phyloP scores from a whole-genome alignment of 1,140 invertebrate species.

The Camponotus pennsylvanicus region DNA sequence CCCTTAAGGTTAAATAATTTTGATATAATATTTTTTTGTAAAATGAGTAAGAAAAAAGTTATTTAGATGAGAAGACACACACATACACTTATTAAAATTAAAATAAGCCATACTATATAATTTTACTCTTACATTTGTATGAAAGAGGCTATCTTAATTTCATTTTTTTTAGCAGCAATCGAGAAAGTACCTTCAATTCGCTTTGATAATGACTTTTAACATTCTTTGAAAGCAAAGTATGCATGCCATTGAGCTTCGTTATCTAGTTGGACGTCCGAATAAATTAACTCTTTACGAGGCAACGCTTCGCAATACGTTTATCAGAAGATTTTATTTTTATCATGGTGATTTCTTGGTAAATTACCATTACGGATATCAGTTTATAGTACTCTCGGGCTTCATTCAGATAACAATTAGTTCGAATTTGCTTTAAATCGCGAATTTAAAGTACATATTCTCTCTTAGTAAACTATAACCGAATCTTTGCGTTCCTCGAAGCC shows the following conservation, averaged over 20 bases:
- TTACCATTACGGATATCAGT: neutral
- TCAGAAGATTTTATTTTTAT: neutral
- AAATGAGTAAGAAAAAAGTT: no score
- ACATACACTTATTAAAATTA: no score
- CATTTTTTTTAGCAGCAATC: no score
- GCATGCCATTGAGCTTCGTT: neutral
- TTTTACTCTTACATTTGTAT: neutral
- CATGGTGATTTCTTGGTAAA: neutral
- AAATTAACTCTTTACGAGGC: conserved; percentile 7
- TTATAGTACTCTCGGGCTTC: neutral
- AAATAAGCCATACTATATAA: no score
- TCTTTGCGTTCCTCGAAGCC: neutral
- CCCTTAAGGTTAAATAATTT: no score
- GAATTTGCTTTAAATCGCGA: conserved; percentile 9
- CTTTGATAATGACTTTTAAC: neutral
- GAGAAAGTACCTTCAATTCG: neutral
- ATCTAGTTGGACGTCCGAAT: neutral
- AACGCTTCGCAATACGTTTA: neutral
- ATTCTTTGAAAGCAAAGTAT: neutral
- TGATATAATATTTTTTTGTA: no score
- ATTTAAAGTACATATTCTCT: neutral
- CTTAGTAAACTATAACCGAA: neutral
- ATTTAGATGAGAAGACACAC: no score
- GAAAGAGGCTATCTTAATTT: neutral
- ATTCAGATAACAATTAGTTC: conserved; percentile 22